Conservation (phyloP, 2,888 invertebrate genomes). For the Troilus luridus region DNA sequence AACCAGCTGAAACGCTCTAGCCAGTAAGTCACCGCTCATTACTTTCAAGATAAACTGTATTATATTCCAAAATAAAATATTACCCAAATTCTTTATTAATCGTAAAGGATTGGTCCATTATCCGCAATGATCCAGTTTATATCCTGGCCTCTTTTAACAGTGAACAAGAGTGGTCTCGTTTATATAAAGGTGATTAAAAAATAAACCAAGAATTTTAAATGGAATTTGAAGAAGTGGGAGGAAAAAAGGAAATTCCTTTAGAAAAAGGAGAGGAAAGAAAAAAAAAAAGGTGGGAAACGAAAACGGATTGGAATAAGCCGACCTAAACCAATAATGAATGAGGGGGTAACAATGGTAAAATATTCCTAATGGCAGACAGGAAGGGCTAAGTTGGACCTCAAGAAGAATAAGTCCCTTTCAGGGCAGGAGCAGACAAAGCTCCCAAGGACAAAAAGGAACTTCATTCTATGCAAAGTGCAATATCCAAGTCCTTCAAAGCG, state of each 20-base stretch:
- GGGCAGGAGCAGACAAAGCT: background rate
- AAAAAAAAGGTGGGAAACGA: background rate
- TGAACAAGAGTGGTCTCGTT: background rate
- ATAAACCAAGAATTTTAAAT: background rate
- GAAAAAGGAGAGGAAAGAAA: background rate
- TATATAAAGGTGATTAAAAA: background rate
- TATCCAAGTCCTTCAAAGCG: constrained; percentile 27
- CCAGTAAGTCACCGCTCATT: too few species aligned
- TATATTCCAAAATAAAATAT: too few species aligned
- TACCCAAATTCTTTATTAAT: too few species aligned
- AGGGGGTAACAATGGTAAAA: background rate
- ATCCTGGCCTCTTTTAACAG: background rate
- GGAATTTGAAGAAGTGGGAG: background rate
- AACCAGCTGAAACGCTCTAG: too few species aligned
- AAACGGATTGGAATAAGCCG: background rate
- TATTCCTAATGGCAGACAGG: background rate
- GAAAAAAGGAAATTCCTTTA: background rate
- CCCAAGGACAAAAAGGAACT: background rate
- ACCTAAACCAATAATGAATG: constrained; percentile 11
- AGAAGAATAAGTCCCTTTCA: background rate
- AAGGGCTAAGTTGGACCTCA: constrained; percentile 1
- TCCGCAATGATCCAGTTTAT: background rate
- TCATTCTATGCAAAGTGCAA: constrained; percentile 30
- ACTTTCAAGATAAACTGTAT: too few species aligned
- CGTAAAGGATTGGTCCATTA: background rate